phyloP scores from a whole-genome alignment of 2,797 vertebrate species.

The Acropternis orthonyx region DNA sequence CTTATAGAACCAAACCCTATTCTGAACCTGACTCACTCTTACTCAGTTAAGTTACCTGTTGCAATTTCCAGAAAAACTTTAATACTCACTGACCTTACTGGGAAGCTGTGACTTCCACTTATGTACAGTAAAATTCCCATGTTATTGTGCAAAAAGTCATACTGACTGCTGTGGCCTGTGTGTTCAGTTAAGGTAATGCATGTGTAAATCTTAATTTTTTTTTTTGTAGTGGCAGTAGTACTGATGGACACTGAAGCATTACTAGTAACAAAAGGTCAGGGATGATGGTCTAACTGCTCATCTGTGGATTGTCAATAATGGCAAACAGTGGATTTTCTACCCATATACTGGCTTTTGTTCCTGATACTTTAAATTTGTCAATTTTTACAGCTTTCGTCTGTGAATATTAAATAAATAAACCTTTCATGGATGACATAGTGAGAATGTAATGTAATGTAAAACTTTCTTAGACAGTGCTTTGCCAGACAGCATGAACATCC shows the following conservation, averaged over 20 bases:
- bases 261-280: background rate
- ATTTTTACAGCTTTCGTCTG: background rate
- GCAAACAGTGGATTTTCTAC: background rate
- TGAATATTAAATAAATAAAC: background rate
- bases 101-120: background rate
- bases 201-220: background rate
- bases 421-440: background rate
- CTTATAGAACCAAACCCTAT: constrained; percentile 26
- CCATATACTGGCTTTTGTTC: background rate
- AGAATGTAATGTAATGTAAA: background rate
- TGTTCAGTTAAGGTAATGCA: background rate
- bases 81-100: background rate
- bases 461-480: background rate
- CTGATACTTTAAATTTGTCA: background rate
- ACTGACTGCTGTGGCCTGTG: background rate
- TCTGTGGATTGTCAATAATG: background rate
- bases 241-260: background rate
- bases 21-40: constrained; percentile 34
- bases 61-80: background rate
- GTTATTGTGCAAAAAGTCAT: background rate
- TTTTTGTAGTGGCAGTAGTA: background rate
- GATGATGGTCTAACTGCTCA: background rate
- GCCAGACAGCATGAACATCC: background rate
- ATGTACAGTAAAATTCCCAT: background rate
- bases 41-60: constrained; percentile 32